A percentile compares a stretch with the other conserved stretches of the same genome.
Evolutionary conservation across 2,888 invertebrate genomes (phyloP).

Genomic region (Athalia rosae): DNA sequence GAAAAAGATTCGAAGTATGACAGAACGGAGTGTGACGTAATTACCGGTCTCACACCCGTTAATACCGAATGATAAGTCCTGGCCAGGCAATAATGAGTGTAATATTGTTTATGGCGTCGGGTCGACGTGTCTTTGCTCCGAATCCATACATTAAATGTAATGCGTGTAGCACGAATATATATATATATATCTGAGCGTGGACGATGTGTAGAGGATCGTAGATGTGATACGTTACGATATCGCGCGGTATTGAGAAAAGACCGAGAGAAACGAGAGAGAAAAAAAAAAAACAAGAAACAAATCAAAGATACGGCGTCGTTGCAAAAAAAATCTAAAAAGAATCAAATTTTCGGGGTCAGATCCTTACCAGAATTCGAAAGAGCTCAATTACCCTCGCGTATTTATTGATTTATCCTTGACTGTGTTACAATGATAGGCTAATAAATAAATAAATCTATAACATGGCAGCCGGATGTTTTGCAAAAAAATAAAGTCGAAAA

Average conservation of each 20-base stretch:
- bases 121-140: conserved; percentile 33
- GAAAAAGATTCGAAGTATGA: neutral
- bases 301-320: no score
- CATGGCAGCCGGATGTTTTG: no score
- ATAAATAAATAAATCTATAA: no score
- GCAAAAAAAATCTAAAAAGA: no score
- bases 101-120: conserved; percentile 30
- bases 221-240: no score
- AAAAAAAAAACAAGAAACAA: no score
- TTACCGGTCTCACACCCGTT: conserved; percentile 17
- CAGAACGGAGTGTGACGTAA: conserved; percentile 20
- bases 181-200: neutral
- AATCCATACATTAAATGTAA: conserved; percentile 36
- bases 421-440: neutral
- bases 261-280: no score
- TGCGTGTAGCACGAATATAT: neutral
- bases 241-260: no score
- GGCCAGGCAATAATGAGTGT: neutral
- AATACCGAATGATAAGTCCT: conserved; percentile 26
- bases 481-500: no score
- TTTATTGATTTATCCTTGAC: conserved; percentile 20
- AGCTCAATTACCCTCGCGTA: conserved; percentile 2
- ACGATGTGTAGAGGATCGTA: no score
- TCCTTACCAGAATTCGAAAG: neutral
- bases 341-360: conserved; percentile 20